Evolutionary conservation across 2,888 invertebrate species (phyloP), one percentile per base, ranked within the genome.

Genomic region (Homarus gammarus): DNA sequence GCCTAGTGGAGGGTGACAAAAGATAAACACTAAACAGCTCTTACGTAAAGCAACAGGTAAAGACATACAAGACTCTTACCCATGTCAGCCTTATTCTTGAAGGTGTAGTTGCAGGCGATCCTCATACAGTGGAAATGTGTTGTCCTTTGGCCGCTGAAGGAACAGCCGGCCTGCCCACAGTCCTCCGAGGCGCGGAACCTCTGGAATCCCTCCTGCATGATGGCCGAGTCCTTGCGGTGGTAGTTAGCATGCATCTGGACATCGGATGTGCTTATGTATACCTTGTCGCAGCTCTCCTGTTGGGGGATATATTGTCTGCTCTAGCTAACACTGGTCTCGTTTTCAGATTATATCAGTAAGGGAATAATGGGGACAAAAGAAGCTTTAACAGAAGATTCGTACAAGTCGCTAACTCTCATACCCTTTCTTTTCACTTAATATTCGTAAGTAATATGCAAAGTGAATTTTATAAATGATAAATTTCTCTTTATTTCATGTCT

Each of bases 181-280:
- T 97, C 98, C 94, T 99, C 99, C 0, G 98, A 98, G 0, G 99
- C 99, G 27, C 99, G 95, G 95, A 97, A 99, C 93, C 99, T 95
- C 93, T 99, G 98, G 95, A 99, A 99, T 0, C 99, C 99, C 94
- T 99, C 99, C 93, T 98, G 98, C 87, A 98, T 97, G 93, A 99
- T 99, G 31, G 99, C 99, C 0, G 98, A 98, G 94, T 99, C 99
- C 94, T 99, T 99, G 87, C 99, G 96, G 94, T 99, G 99, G 94
- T 99, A 99, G 94, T 99, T 99, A 3, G 99, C 98, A 94, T 99
- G 99, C 99, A 99, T 99, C 94, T 99, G 99, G 5, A 99, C 99
- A 94, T 99, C 99, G 79, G 99, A 99, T 3, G 99, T 99, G 93
- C 98, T 98, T 93, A 99, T 99, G 95, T 99, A 99, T 0, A 98